Evolutionary conservation across 2,888 invertebrate genomes (phyloP).

Genomic region (Oligia fasciuncula): DNA sequence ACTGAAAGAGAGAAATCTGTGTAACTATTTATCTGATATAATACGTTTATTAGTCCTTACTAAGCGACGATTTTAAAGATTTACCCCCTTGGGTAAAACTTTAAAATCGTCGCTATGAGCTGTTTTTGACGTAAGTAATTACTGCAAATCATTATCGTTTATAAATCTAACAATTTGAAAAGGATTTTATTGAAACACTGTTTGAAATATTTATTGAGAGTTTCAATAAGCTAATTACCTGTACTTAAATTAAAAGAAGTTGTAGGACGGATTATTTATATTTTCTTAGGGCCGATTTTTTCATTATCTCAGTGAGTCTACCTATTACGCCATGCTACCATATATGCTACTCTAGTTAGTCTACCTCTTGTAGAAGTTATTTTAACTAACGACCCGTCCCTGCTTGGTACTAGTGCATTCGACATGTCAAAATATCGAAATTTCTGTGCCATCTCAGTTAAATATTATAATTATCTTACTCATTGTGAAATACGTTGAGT

Average conservation of each 20-base stretch:
- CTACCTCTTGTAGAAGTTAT: not conserved
- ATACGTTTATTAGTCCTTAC: too few relatives aligned
- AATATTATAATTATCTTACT: not conserved
- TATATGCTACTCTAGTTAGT: too few relatives aligned
- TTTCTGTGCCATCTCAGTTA: not conserved
- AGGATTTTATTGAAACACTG: slow-evolving; percentile 25
- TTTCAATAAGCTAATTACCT: slow-evolving; percentile 9
- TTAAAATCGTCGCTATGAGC: slow-evolving; percentile 4
- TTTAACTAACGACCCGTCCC: not conserved
- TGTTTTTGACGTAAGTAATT: slow-evolving; percentile 60
- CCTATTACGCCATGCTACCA: not conserved
- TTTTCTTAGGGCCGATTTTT: not conserved
- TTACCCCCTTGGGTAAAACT: not conserved
- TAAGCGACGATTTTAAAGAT: too few relatives aligned
- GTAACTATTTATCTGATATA: too few relatives aligned
- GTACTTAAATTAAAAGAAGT: not conserved
- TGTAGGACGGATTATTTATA: not conserved
- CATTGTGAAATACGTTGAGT: not conserved
- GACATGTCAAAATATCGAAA: not conserved
- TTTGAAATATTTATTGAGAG: slow-evolving; percentile 34
- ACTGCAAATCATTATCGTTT: slow-evolving; percentile 44
- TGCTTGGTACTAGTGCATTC: not conserved
- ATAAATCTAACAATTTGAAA: slow-evolving; percentile 20
- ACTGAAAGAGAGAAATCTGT: too few relatives aligned
- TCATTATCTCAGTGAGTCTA: not conserved